Evolutionary conservation across 1,140 invertebrate species (phyloP).

Genomic region (Zaprionus ornatus): DNA sequence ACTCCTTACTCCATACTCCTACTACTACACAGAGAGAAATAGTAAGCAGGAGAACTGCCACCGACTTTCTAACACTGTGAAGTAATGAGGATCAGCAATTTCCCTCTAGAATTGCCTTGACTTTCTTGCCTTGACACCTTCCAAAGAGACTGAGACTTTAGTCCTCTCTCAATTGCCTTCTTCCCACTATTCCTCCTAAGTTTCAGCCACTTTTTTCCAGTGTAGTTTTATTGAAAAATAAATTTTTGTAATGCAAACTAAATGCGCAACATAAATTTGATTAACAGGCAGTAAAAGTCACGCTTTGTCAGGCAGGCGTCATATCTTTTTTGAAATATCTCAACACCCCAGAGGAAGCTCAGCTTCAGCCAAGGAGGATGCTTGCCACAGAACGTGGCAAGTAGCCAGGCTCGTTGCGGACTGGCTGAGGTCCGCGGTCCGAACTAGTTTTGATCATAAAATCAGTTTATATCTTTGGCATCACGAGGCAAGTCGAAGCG

Average conservation of each 20-base stretch:
- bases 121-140: too few relatives aligned
- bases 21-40: background rate
- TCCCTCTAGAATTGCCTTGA: too few relatives aligned
- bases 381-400: slow-evolving; percentile 14
- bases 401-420: slow-evolving; percentile 4
- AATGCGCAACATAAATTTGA: slow-evolving; percentile 82
- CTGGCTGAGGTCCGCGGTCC: slow-evolving; percentile 12
- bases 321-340: slow-evolving; percentile 79
- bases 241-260: slow-evolving; percentile 80
- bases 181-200: too few relatives aligned
- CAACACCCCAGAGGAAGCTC: slow-evolving; percentile 69
- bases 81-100: too few relatives aligned
- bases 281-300: slow-evolving; percentile 83
- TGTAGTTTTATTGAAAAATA: slow-evolving; percentile 71
- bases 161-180: too few relatives aligned
- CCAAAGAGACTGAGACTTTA: too few relatives aligned
- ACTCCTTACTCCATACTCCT: background rate
- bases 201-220: background rate
- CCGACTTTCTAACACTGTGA: too few relatives aligned
- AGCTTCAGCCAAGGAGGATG: slow-evolving; percentile 23
- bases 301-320: slow-evolving; percentile 78
- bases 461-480: slow-evolving; percentile 79
- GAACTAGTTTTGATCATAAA: slow-evolving; percentile 82
- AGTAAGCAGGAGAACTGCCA: too few relatives aligned
- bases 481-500: slow-evolving; percentile 44